Evolutionary conservation across 1,140 invertebrate species (phyloP).

Genomic region (Hyles euphorbiae): DNA sequence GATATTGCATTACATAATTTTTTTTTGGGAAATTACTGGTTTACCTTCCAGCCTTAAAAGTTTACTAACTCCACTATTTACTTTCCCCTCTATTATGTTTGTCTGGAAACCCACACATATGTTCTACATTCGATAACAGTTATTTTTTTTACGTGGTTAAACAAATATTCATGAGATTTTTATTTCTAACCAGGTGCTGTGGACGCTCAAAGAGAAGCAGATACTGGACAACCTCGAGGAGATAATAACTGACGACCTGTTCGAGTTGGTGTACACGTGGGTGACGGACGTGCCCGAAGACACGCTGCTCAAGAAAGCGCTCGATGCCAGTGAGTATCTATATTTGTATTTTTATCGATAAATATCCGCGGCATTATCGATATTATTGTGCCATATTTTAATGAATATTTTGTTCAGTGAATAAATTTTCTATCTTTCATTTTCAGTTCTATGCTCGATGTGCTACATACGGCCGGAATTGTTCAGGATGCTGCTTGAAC

Average conservation of each 20-base stretch:
- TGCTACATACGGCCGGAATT: conserved; percentile 88
- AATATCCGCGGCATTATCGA: background rate
- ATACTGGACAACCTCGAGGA: conserved; percentile 79
- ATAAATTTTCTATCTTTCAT: conserved; percentile 24
- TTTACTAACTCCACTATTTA: no score
- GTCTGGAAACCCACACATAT: no score
- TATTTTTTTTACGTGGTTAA: no score
- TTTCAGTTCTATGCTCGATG: conserved; percentile 87
- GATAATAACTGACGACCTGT: conserved; percentile 81
- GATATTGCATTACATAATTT: no score
- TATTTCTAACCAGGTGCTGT: conserved; percentile 81
- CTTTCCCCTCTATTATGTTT: no score
- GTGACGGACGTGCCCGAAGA: conserved; percentile 79
- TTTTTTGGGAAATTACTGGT: no score
- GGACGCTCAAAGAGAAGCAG: conserved; percentile 82
- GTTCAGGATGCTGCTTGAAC: conserved; percentile 84
- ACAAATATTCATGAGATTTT: background rate
- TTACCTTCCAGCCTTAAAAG: no score
- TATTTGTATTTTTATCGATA: background rate
- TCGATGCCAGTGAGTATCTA: conserved; percentile 76
- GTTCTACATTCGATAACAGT: no score
- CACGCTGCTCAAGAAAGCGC: conserved; percentile 84
- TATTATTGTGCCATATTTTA: background rate
- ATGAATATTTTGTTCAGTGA: background rate
- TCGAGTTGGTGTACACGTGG: conserved; percentile 87